Percentiles rank a stretch among this genome's conserved stretches.
Conservation (phyloP, 37 sponge, comb jelly and placozoan genomes). For the Haliclona indistincta region DNA sequence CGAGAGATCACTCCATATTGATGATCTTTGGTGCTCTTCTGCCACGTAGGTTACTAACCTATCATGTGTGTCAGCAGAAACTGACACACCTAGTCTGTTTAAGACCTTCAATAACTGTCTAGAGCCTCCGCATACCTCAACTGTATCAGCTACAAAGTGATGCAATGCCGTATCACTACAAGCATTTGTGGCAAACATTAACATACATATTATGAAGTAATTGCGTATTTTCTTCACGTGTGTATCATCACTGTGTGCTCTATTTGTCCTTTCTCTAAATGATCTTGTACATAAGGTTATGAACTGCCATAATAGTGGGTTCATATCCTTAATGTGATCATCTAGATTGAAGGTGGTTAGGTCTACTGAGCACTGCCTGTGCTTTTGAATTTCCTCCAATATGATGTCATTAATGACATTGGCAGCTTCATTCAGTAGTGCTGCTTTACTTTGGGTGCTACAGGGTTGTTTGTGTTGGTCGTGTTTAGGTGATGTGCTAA, state of each 20-base stretch:
- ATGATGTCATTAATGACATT: not conserved
- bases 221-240: constrained; percentile 4
- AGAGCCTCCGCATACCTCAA: constrained; percentile 31
- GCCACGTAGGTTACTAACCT: constrained; percentile 11
- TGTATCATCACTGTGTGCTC: not conserved
- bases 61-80: constrained; percentile 34
- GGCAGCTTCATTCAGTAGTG: not conserved
- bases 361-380: not conserved
- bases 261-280: not conserved
- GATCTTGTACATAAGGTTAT: not conserved
- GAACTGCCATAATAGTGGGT: constrained; percentile 3
- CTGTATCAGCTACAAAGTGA: not conserved
- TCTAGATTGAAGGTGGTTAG: not conserved
- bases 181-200: not conserved
- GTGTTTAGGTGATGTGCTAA: not conserved
- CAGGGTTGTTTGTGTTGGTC: not conserved
- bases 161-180: not conserved
- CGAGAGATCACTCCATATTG: constrained; percentile 11
- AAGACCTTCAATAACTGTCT: constrained; percentile 8
- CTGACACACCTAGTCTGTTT: not conserved
- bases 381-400: not conserved
- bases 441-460: not conserved
- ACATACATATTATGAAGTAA: not conserved
- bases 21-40: not conserved
- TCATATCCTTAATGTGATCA: not conserved